Evolutionary conservation across 2,888 invertebrate genomes (phyloP).

Genomic region (Diaphora mendica): DNA sequence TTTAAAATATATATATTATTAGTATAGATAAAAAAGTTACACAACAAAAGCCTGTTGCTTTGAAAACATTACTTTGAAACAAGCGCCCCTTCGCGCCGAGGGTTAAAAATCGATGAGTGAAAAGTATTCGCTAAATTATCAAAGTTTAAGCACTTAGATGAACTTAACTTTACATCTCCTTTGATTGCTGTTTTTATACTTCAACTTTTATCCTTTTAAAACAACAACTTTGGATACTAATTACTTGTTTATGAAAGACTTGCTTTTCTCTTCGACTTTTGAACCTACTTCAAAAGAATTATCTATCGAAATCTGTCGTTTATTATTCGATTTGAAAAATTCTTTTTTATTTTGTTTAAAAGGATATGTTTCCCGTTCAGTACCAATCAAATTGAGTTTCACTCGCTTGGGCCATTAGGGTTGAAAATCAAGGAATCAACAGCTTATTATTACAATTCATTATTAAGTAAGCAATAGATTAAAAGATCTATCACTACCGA

Average conservation of each 20-base stretch:
- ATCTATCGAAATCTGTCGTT: not conserved
- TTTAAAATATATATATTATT: too few species aligned
- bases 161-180: not conserved
- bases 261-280: not conserved
- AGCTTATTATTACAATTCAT: too few species aligned
- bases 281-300: not conserved
- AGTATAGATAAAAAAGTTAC: conserved; percentile 6
- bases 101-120: conserved; percentile 8
- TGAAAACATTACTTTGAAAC: not conserved
- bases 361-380: not conserved
- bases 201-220: conserved; percentile 6
- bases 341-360: not conserved
- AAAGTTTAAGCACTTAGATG: conserved; percentile 10
- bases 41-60: conserved; percentile 1
- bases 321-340: not conserved
- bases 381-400: not conserved
- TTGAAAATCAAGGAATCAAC: too few species aligned
- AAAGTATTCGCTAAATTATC: conserved; percentile 16
- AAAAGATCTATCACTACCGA: too few species aligned
- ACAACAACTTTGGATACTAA: not conserved
- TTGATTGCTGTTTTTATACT: conserved; percentile 2
- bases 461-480: too few species aligned
- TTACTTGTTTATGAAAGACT: not conserved
- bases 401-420: too few species aligned
- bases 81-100: not conserved